Percentiles rank a stretch among this genome's conserved stretches.
Evolutionary conservation across 2,113 vertebrate genomes (phyloP).

Genomic region (Nesogale talazaci): DNA sequence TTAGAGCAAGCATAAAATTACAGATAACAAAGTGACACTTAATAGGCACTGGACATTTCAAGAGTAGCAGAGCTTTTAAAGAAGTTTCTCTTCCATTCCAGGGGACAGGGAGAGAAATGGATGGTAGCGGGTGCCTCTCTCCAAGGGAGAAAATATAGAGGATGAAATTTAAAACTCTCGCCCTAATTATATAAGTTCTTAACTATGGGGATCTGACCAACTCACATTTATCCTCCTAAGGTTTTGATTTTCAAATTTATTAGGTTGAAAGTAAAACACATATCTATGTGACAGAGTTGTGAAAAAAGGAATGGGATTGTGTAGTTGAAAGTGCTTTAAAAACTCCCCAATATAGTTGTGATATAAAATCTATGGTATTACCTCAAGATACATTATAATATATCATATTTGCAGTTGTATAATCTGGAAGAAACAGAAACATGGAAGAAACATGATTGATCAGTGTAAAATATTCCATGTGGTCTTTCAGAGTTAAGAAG

Average conservation of each 20-base stretch:
- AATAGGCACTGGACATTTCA: conserved; percentile 59
- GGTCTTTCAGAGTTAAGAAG: neutral
- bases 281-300: neutral
- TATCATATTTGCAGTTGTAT: neutral
- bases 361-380: neutral
- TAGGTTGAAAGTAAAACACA: conserved; percentile 14
- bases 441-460: neutral
- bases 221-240: neutral
- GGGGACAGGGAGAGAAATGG: fast-evolving
- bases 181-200: neutral
- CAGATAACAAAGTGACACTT: conserved; percentile 68
- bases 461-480: neutral
- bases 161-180: neutral
- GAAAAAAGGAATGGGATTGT: neutral
- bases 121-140: conserved; percentile 13
- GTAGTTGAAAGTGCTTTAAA: neutral
- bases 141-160: conserved; percentile 10
- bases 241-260: conserved; percentile 37
- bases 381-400: neutral
- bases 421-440: neutral
- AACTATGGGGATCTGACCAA: conserved; percentile 11
- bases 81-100: conserved; percentile 14
- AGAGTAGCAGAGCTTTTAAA: conserved; percentile 51
- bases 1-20: conserved; percentile 79
- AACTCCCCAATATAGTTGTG: neutral